phyloP scores from a whole-genome alignment of 2,888 invertebrate genomes.

The Apamea sordens region DNA sequence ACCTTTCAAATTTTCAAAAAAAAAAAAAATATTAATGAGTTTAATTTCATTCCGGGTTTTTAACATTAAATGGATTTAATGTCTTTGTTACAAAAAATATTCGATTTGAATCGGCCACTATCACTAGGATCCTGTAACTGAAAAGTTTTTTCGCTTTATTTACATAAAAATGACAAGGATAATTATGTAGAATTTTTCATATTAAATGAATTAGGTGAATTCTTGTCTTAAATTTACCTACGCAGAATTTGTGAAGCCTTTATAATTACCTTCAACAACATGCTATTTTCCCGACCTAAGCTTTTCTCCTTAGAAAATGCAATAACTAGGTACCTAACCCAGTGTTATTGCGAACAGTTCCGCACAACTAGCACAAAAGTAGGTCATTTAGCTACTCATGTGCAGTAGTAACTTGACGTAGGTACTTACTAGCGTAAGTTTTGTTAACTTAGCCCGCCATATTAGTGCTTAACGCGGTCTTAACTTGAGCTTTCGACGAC shows the following conservation, averaged over 20 bases:
- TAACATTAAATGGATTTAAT: no score
- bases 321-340: slow-evolving; percentile 15
- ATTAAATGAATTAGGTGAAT: background rate
- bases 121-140: background rate
- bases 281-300: background rate
- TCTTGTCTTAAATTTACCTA: background rate
- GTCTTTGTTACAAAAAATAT: background rate
- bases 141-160: background rate
- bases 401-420: slow-evolving; percentile 48
- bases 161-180: background rate
- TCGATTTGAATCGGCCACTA: background rate
- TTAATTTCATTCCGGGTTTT: background rate
- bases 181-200: background rate
- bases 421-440: slow-evolving; percentile 33
- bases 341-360: slow-evolving; percentile 35
- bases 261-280: background rate
- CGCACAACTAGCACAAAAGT: slow-evolving; percentile 46
- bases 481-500: background rate
- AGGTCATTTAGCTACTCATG: slow-evolving; percentile 52
- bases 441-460: slow-evolving; percentile 25
- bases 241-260: background rate
- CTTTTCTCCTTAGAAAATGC: slow-evolving; percentile 15
- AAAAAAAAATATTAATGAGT: background rate
- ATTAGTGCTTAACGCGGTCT: slow-evolving; percentile 14
- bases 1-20: background rate